These are phyloP conservation scores for Ibidorhyncha struthersii DNA, from an alignment of 2,113 vertebrate genomes.

Conservation along the genomic window DNA sequence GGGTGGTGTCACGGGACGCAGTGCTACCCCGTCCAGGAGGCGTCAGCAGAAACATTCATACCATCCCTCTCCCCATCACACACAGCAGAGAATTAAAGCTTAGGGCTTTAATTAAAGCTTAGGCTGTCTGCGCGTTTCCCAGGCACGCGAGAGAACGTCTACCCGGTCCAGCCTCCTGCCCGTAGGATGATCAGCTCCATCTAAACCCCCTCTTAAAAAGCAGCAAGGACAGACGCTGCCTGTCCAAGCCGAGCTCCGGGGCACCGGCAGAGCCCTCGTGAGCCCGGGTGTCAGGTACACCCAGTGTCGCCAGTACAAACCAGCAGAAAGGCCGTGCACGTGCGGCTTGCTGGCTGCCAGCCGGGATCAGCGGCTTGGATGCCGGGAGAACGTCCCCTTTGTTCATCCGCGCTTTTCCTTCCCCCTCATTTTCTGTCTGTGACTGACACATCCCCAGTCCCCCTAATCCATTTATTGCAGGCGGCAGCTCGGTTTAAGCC, in stretches of 20 bases:
- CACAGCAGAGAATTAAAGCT: too few species aligned
- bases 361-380: neutral
- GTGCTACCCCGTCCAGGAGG: too few species aligned
- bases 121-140: too few species aligned
- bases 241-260: neutral
- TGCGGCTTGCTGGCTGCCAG: neutral
- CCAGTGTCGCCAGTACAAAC: neutral
- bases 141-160: neutral
- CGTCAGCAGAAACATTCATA: too few species aligned
- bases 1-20: too few species aligned
- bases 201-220: neutral
- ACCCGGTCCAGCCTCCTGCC: neutral
- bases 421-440: neutral
- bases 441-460: neutral
- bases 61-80: too few species aligned
- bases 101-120: too few species aligned
- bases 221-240: neutral
- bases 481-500: neutral
- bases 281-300: neutral
- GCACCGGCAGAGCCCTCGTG: neutral
- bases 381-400: neutral
- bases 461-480: neutral
- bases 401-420: neutral
- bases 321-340: neutral
- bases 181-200: neutral